phyloP scores from a whole-genome alignment of 2,113 vertebrate species.

The Formicarius rufipectus region DNA sequence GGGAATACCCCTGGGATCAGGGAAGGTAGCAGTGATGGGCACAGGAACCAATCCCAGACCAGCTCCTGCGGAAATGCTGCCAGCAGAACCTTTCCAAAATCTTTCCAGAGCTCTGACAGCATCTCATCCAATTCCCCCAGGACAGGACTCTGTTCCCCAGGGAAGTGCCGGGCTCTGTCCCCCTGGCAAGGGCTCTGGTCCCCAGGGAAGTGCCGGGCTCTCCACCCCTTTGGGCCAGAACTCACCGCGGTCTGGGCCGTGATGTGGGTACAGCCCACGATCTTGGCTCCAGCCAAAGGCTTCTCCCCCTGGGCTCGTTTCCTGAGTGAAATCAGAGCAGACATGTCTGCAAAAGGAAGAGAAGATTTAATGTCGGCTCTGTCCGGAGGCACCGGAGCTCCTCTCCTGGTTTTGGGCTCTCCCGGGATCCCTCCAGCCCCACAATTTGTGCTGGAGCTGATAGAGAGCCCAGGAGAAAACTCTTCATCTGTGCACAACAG shows the following conservation, averaged over 20 bases:
- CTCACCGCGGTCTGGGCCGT: conserved; percentile 97
- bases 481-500: fast-evolving
- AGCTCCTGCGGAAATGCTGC: neutral
- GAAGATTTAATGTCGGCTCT: conserved; percentile 31
- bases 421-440: neutral
- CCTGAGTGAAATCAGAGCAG: conserved; percentile 95
- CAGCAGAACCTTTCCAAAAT: neutral
- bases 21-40: neutral
- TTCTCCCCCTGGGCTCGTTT: conserved; percentile 98
- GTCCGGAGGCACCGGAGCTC: neutral
- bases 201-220: neutral
- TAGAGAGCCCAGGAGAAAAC: neutral
- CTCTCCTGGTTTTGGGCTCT: neutral
- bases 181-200: neutral
- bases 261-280: conserved; percentile 97
- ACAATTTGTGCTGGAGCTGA: neutral
- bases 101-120: fast-evolving
- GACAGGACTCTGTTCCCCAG: too few species aligned
- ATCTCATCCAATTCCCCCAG: neutral
- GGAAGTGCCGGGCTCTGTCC: too few species aligned
- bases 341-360: conserved; percentile 88
- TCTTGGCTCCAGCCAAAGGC: conserved; percentile 95
- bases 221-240: neutral
- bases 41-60: neutral
- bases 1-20: too few species aligned